Base-by-base conservation (phyloP, 2,888 invertebrate species). In the Sturmia bella region DNA sequence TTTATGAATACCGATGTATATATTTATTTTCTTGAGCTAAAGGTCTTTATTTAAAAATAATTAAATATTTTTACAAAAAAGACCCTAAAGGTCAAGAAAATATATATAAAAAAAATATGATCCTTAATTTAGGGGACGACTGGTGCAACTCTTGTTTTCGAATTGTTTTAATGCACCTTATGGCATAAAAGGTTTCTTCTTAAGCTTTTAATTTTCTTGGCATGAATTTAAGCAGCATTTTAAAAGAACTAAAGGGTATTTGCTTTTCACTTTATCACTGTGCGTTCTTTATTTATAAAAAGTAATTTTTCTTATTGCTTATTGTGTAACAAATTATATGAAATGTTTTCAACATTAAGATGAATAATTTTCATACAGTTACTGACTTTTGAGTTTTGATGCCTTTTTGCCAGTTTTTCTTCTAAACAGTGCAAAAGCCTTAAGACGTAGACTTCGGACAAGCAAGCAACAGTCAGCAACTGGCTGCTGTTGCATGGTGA, bases 291-390 rank as follows among this genome's bases (percentile, higher is more conserved):
- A 41, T 76, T 59, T 57, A 57, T 57, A 66, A n/a, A 56, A 74
- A 64, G 48, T 48, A 64, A 13, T 48, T 50, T 52, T 52, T 43
- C 19, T 19, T 75, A 50, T 66, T 59, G 27, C 32, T 43, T 52
- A 76, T 52, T 69, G 59, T 69, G 59, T 61, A 76, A 54, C 68
- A 76, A 76, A 76, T 76, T 69, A 54, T 72, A 59, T 66, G 52
- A 78, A 78, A 78, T 78, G 50, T 66, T 43, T 66, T 57, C 1
- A 63, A 54, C 54, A 45, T 56, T 54, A 37, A 69, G 19, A 77
- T 63, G 72, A 21, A 52, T 70, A 70, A 43, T 69, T 50, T 64
- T 52, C 17, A 9, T 43, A 37, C 13, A 27, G 19, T 73, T 0
- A 12, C 7, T 17, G 3, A 17, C 39, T 41, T 48, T 15, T 15